These are phyloP conservation scores for Gobio occitaniae DNA, from an alignment of 2,797 vertebrate species.

Conservation along the genomic window DNA sequence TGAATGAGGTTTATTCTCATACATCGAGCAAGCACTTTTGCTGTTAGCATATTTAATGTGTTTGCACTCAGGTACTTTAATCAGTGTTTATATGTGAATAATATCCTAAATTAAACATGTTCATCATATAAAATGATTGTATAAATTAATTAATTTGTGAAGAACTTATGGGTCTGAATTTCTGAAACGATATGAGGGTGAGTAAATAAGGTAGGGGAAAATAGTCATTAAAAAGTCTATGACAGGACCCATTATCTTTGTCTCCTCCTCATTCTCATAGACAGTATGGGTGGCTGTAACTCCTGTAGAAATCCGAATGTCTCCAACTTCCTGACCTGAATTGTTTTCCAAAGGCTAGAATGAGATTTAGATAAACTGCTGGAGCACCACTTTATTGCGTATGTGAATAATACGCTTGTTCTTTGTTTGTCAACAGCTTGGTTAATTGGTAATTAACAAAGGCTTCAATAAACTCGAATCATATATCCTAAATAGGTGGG, in stretches of 20 bases:
- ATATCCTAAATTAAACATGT: background rate
- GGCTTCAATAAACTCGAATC: constrained; percentile 23
- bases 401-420: constrained; percentile 1
- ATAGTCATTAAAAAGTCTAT: background rate
- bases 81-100: background rate
- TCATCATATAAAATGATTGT: background rate
- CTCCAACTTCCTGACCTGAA: constrained; percentile 2
- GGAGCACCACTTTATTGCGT: background rate
- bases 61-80: background rate
- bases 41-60: background rate
- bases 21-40: background rate
- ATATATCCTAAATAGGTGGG: constrained; percentile 30
- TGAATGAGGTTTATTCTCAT: background rate
- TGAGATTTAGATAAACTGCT: constrained; percentile 18
- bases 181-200: background rate
- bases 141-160: background rate
- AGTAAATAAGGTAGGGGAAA: background rate
- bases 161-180: background rate
- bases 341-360: background rate
- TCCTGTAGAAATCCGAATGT: constrained; percentile 12
- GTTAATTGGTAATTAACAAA: constrained; percentile 29
- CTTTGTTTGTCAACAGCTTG: constrained; percentile 33
- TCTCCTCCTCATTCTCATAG: background rate
- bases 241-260: background rate
- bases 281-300: background rate